These are phyloP conservation scores for Acanthopleura granulata DNA, from an alignment of 2,888 invertebrate species.

Conservation along the genomic window DNA sequence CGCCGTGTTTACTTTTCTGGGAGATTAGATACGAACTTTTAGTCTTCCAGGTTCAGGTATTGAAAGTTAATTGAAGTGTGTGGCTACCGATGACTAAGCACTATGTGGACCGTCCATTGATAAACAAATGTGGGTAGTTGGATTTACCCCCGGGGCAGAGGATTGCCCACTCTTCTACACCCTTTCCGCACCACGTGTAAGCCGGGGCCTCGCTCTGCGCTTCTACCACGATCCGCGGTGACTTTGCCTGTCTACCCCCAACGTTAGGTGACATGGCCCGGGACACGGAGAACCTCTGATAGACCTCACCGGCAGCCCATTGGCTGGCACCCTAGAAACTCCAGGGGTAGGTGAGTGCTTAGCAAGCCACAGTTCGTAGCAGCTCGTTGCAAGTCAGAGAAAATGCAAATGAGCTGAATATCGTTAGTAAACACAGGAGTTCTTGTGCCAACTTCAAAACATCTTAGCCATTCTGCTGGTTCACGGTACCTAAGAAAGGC, in stretches of 20 bases:
- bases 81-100: neutral
- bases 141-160: too few relatives aligned
- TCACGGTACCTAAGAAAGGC: too few relatives aligned
- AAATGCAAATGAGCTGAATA: constrained; percentile 16
- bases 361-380: constrained; percentile 11
- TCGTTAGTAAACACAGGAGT: neutral
- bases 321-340: neutral
- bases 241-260: constrained; percentile 10
- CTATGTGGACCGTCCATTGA: neutral
- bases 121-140: neutral
- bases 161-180: too few relatives aligned
- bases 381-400: constrained; percentile 14
- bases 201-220: constrained; percentile 8
- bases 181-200: neutral
- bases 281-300: neutral
- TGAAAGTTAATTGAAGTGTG: neutral
- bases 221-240: neutral
- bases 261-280: neutral
- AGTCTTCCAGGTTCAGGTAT: neutral
- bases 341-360: constrained; percentile 13
- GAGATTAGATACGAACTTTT: too few relatives aligned
- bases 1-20: too few relatives aligned
- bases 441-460: neutral
- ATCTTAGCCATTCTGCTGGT: too few relatives aligned
- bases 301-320: neutral